phyloP scores from a whole-genome alignment of 2,888 invertebrate species.

The Spicauda simplicius region DNA sequence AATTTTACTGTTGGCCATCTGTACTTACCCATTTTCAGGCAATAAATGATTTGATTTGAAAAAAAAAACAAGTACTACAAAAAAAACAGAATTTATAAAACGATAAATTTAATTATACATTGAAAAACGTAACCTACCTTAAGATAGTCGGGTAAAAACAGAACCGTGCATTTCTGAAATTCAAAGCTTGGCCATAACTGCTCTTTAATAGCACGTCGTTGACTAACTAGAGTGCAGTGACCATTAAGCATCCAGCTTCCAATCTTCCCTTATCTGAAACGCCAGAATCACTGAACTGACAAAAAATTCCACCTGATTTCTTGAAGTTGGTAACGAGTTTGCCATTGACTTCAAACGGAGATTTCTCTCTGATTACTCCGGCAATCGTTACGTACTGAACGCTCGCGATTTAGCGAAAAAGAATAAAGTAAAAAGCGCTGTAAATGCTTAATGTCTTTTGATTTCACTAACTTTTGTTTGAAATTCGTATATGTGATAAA shows the following conservation, averaged over 20 bases:
- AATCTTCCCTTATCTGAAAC: neutral
- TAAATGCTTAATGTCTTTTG: conserved; percentile 5
- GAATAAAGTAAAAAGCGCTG: neutral
- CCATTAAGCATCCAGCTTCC: neutral
- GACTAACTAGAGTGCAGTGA: neutral
- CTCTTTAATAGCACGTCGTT: neutral
- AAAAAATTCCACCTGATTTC: conserved; percentile 19
- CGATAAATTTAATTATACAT: too few species aligned
- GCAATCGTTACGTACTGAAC: neutral
- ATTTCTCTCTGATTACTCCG: conserved; percentile 8
- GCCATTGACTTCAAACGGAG: conserved; percentile 10
- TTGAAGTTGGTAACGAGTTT: conserved; percentile 24
- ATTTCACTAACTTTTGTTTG: neutral
- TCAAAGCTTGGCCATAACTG: too few species aligned
- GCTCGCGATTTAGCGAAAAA: conserved; percentile 10
- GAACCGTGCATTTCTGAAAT: too few species aligned
- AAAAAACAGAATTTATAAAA: too few species aligned
- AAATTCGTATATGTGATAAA: neutral
- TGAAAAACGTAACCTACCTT: too few species aligned
- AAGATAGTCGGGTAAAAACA: too few species aligned
- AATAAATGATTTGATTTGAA: too few species aligned
- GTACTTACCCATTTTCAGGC: too few species aligned
- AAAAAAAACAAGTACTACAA: too few species aligned
- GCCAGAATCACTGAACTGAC: neutral
- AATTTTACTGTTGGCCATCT: too few species aligned